A percentile compares a stretch with the other conserved stretches of the same genome.
These are phyloP conservation scores for Eudasyphora cyanicolor DNA, from an alignment of 2,888 invertebrate species.

Conservation along the genomic window DNA sequence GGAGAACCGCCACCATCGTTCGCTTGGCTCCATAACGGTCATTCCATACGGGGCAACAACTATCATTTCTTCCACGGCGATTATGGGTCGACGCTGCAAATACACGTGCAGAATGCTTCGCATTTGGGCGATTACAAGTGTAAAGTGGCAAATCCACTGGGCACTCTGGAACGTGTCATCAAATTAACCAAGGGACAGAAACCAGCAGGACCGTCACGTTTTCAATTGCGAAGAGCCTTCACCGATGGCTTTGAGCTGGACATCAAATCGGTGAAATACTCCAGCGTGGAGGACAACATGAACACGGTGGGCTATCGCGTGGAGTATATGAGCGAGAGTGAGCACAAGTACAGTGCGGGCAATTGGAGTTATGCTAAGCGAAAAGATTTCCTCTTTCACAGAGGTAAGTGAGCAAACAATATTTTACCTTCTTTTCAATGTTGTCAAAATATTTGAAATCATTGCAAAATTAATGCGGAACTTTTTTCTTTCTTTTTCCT, in stretches of 20 bases:
- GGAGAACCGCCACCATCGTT: slow-evolving; percentile 82
- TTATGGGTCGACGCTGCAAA: slow-evolving; percentile 77
- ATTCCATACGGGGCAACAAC: slow-evolving; percentile 75
- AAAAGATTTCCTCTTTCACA: slow-evolving; percentile 77
- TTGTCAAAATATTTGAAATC: no score
- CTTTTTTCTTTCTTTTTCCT: not conserved
- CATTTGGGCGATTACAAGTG: slow-evolving; percentile 82
- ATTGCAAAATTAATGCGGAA: no score
- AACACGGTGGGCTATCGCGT: slow-evolving; percentile 78
- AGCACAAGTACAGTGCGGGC: slow-evolving; percentile 76
- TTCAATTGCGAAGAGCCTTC: slow-evolving; percentile 76
- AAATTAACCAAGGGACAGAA: slow-evolving; percentile 81
- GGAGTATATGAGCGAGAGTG: slow-evolving; percentile 76
- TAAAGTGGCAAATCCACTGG: slow-evolving; percentile 81
- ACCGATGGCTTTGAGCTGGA: slow-evolving; percentile 79
- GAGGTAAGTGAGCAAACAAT: slow-evolving; percentile 72
- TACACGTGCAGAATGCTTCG: slow-evolving; percentile 73
- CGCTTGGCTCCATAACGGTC: slow-evolving; percentile 80
- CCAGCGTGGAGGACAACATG: slow-evolving; percentile 76
- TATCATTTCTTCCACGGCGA: slow-evolving; percentile 77
- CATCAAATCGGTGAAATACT: slow-evolving; percentile 75
- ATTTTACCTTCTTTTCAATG: no score
- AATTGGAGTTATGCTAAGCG: slow-evolving; percentile 79
- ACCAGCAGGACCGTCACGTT: slow-evolving; percentile 80
- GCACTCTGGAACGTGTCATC: slow-evolving; percentile 81